Base-by-base conservation (phyloP, 2,113 vertebrate genomes). In the Ophiodon elongatus region DNA sequence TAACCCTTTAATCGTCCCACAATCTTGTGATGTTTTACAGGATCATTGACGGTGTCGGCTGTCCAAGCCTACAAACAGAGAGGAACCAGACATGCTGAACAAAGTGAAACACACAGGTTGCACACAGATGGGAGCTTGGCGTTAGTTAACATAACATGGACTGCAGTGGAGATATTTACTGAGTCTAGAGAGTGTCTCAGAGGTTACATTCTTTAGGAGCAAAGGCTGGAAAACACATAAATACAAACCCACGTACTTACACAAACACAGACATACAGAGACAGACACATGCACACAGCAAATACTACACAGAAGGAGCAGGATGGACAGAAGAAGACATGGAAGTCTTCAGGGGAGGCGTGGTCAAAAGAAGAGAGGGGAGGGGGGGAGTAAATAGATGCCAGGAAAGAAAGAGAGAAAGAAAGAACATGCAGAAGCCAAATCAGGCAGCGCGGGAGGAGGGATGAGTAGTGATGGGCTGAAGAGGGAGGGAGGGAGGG, bases 41-140 rank as follows among this genome's bases (percentile, higher is more conserved):
- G 9, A 50, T 33, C 17, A 50, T 50, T 27, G 15, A 29, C 8
- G 5, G 54, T 56, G n/a, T 23, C 8, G 50, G 50, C 37, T 41
- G 64, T 43, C 13, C 25, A 27, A 43, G 37, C 60, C 39, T 57
- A 9, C 15, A 11, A 29, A 8, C 17, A 68, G 27, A 68, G 64
- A 47, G 47, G 66, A 19, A 11, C 25, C 43, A 23, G 27, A 31
- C 43, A 52, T 8, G 45, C 45, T 52, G 29, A 19, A 47, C 52
- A 59, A 59, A 74, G 73, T 73, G 29, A 62, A 62, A 59, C 50
- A 79, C 29, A 59, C 67, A 70, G 50, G 54, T 73, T 83, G 67
- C 63, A 78, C 47, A 83, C 73, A 89, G 76, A 83, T 76, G 79
- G 78, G 67, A 80, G 60, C 31, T 57, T 69, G 19, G 62, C 13